Conservation (phyloP, 2,113 vertebrate genomes). For the Hydrolagus affinis region DNA sequence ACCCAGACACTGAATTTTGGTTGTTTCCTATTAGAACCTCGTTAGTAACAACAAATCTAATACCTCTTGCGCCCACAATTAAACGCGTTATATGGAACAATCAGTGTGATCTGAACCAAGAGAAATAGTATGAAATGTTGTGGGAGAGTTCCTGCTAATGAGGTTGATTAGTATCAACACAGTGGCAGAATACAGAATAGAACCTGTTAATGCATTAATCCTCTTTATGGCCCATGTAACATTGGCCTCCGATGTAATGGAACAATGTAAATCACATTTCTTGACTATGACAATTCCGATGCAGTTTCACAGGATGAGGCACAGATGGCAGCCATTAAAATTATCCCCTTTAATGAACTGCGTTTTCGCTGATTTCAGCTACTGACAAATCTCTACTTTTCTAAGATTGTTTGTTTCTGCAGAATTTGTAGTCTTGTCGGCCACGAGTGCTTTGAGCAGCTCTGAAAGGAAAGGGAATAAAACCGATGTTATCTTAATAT, state of each 20-base stretch:
- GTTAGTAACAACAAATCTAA: too few species aligned
- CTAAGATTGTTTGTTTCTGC: background rate
- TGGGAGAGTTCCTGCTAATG: background rate
- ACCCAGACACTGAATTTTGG: background rate
- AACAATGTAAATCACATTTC: conserved; percentile 21
- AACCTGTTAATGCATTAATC: conserved; percentile 9
- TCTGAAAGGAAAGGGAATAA: background rate
- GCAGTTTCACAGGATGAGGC: background rate
- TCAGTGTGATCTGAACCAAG: background rate
- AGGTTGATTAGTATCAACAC: conserved; percentile 16
- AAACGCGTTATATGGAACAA: too few species aligned
- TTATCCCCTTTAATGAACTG: conserved; percentile 7
- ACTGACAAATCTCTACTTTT: conserved; percentile 1
- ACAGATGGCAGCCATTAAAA: background rate
- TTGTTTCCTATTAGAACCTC: too few species aligned
- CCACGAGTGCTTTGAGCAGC: background rate
- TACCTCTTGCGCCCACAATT: too few species aligned
- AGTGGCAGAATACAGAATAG: background rate
- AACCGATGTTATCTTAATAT: background rate
- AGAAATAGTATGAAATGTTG: background rate
- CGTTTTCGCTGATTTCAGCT: background rate
- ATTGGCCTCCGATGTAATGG: background rate
- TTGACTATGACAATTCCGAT: background rate
- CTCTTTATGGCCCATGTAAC: background rate
- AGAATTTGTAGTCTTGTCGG: background rate